Percentiles rank a stretch among this genome's conserved stretches.
Conservation (phyloP, 2,797 vertebrate species). For the Eidolon dupreanum region DNA sequence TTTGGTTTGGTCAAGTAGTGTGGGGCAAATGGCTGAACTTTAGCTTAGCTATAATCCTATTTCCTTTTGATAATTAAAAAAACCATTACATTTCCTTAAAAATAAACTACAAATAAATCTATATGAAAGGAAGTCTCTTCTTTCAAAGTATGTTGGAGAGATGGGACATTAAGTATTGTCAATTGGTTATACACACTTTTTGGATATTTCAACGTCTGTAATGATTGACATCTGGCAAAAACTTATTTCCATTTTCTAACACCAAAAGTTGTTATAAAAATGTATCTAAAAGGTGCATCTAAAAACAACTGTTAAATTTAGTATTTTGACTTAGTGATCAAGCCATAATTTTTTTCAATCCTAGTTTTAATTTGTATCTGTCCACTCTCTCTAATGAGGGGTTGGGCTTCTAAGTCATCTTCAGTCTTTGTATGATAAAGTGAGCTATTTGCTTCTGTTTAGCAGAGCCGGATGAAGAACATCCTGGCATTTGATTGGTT, state of each 20-base stretch:
- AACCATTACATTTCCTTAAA: slow-evolving; percentile 12
- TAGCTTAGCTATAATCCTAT: not conserved
- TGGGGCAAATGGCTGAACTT: not conserved
- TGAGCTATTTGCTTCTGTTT: slow-evolving; percentile 7
- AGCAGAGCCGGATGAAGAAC: not conserved
- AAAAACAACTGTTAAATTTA: slow-evolving; percentile 23
- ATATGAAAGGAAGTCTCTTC: not conserved
- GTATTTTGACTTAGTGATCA: not conserved
- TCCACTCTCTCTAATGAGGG: not conserved
- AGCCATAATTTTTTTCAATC: not conserved
- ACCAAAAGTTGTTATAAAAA: slow-evolving; percentile 43
- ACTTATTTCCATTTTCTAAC: slow-evolving; percentile 30
- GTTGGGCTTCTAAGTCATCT: not conserved
- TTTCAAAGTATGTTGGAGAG: not conserved
- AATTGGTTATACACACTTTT: not conserved
- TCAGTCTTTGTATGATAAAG: not conserved
- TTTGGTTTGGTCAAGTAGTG: not conserved
- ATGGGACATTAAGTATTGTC: not conserved
- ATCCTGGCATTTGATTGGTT: not conserved
- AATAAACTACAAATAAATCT: slow-evolving; percentile 10
- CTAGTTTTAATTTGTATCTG: not conserved
- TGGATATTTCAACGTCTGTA: not conserved
- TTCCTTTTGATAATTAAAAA: slow-evolving; percentile 35
- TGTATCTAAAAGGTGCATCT: not conserved
- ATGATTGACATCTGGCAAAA: not conserved